Conservation (phyloP, 2,888 invertebrate genomes). For the Conchocele bisecta region DNA sequence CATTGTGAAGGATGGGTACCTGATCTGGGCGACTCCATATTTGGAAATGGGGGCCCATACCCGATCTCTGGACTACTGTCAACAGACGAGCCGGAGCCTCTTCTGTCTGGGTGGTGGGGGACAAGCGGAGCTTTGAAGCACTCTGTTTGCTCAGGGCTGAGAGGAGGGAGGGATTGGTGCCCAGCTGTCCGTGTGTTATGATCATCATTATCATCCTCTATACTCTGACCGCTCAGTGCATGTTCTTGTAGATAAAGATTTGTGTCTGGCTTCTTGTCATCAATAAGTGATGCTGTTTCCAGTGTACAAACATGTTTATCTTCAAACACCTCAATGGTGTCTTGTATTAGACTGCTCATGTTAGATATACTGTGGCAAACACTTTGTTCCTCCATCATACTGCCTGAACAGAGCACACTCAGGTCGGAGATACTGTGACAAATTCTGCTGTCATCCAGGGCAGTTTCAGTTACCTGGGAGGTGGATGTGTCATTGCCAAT, state of each 20-base stretch:
- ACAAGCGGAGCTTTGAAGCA: constrained; percentile 36
- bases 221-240: no score
- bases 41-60: constrained; percentile 5
- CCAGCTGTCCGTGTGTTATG: not conserved
- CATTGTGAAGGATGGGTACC: constrained; percentile 23
- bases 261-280: not conserved
- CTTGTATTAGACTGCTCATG: constrained; percentile 1
- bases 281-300: not conserved
- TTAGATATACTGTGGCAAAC: no score
- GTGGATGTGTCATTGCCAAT: no score
- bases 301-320: not conserved
- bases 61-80: constrained; percentile 39
- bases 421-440: constrained; percentile 4
- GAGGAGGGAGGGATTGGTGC: constrained; percentile 10
- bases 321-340: not conserved
- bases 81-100: constrained; percentile 23
- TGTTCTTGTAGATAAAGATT: not conserved
- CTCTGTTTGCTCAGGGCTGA: not conserved
- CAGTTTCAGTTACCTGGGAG: no score
- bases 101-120: constrained; percentile 5
- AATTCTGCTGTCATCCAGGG: no score
- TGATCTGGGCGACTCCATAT: constrained; percentile 30
- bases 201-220: not conserved
- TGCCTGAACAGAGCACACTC: no score
- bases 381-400: no score